Conservation (phyloP, 2,888 invertebrate genomes). For the Eudasyphora cyanicolor region DNA sequence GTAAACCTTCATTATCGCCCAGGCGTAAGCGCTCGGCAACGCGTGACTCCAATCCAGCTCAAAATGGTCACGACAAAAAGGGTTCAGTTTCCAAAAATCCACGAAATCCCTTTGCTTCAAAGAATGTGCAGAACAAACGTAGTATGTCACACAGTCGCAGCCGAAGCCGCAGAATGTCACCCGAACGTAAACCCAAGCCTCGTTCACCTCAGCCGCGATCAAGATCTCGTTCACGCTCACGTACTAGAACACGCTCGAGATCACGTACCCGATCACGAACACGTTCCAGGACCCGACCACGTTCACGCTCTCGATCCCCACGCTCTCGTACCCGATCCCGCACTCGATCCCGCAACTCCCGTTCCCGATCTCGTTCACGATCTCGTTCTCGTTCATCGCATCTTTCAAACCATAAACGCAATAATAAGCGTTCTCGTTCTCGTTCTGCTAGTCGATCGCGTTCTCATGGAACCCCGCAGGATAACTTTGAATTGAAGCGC, state of each 20-base stretch:
- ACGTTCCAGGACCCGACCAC: slow-evolving; percentile 70
- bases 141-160: slow-evolving; percentile 64
- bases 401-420: slow-evolving; percentile 75
- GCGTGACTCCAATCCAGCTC: slow-evolving; percentile 67
- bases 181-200: slow-evolving; percentile 57
- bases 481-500: slow-evolving; percentile 86
- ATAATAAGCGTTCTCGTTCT: slow-evolving; percentile 79
- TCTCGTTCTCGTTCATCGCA: slow-evolving; percentile 73
- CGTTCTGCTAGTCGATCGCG: slow-evolving; percentile 76
- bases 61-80: slow-evolving; percentile 75
- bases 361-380: slow-evolving; percentile 68
- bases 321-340: slow-evolving; percentile 70
- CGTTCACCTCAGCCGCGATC: slow-evolving; percentile 61
- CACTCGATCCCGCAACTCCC: slow-evolving; percentile 69
- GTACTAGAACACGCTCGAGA: slow-evolving; percentile 72
- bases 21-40: slow-evolving; percentile 68
- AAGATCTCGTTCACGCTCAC: slow-evolving; percentile 66
- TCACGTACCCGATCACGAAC: slow-evolving; percentile 68
- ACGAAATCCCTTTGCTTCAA: slow-evolving; percentile 61
- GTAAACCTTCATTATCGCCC: slow-evolving; percentile 63
- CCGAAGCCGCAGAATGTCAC: slow-evolving; percentile 59
- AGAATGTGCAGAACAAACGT: slow-evolving; percentile 44
- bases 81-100: slow-evolving; percentile 63
- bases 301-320: slow-evolving; percentile 33
- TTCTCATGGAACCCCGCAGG: slow-evolving; percentile 80